Base-by-base conservation (phyloP, 2,888 invertebrate species). In the Muscina levida region DNA sequence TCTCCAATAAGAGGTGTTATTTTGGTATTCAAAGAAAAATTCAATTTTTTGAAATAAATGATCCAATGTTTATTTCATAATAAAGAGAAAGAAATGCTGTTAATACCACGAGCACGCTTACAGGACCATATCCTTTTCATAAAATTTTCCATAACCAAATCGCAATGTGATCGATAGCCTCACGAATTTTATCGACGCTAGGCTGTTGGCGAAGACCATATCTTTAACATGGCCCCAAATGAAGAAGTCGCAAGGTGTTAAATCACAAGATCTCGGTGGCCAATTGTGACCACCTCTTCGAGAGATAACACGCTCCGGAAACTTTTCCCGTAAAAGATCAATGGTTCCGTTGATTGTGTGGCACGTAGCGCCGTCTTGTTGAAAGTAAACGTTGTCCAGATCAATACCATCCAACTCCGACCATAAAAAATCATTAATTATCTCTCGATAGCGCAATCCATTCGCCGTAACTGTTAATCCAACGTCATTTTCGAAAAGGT, bases 331-430 rank as follows among this genome's bases (percentile, higher is more conserved):
- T 31, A 31, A 31, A 31, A 31, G 31, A 31, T 3, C 39, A 39
- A 59, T 17, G 31, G 31, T 31, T 31, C 8, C 31, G 31, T 31
- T 31, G 31, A 3, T 31, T 65, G 76, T 76, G 53, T 76, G 71
- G 71, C 65, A 71, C 70, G 71, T 76, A 76, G 76, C 71, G 53
- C 71, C 65, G 65, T 76, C 71, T 65, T 76, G 76, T 74, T 74
- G 57, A 31, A 31, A 31, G 31, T 31, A 31, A 31, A 31, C 31
- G 31, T 31, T 31, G 31, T 31, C 31, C 31, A 31, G 31, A 31
- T 31, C 31, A 31, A 31, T 31, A 31, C 31, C 31, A 31, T 31
- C 31, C 48, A 48, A 31, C 31, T 31, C 31, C 31, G 31, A 31
- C 31, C 31, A 31, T 31, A 31, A 31, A 31, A 31, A 31, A 31